A percentile compares a stretch with the other conserved stretches of the same genome.
Conservation (phyloP, 1,140 invertebrate species). For the Drosophila eugracilis region DNA sequence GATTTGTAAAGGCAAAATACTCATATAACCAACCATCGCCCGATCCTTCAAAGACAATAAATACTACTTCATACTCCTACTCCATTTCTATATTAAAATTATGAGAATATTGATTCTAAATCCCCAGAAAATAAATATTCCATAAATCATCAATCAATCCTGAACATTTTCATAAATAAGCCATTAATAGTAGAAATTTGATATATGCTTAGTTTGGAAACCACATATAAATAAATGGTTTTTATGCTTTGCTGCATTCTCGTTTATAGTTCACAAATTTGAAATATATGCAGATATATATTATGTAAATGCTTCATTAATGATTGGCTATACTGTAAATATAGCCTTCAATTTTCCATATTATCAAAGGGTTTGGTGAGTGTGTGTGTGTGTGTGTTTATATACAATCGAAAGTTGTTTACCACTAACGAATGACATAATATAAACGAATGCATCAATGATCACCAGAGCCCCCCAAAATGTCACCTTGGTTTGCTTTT, state of each 20-base stretch:
- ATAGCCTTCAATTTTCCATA: slow-evolving; percentile 15
- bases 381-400: slow-evolving; percentile 1
- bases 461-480: background rate
- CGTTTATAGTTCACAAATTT: slow-evolving; percentile 7
- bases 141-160: too few relatives aligned
- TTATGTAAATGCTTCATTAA: slow-evolving; percentile 6
- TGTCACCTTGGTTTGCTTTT: background rate
- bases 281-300: background rate
- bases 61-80: too few relatives aligned
- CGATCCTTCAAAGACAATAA: too few relatives aligned
- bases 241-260: background rate
- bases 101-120: too few relatives aligned
- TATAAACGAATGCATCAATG: background rate
- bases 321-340: slow-evolving; percentile 1
- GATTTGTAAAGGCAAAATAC: too few relatives aligned
- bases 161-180: too few relatives aligned
- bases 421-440: slow-evolving; percentile 25
- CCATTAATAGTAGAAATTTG: background rate
- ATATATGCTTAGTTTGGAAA: background rate
- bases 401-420: slow-evolving; percentile 20
- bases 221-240: background rate
- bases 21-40: too few relatives aligned
- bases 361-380: slow-evolving; percentile 3
- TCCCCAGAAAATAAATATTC: too few relatives aligned
- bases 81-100: too few relatives aligned